Evolutionary conservation across 2,113 vertebrate species (phyloP).

Genomic region (Numenius arquata): DNA sequence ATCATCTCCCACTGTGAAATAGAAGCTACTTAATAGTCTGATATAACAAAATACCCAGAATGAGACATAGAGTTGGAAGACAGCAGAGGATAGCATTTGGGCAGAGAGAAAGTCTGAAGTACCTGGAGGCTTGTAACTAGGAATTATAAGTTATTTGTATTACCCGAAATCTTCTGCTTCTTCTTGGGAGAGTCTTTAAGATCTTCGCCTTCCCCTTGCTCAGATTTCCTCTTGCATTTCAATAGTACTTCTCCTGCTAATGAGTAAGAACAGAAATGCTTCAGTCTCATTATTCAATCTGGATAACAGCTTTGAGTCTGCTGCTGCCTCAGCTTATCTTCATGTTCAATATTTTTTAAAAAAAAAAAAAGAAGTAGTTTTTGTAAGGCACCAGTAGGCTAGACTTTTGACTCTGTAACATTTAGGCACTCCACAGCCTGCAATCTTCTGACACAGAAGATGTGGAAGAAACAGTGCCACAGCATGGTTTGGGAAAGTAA

Average conservation of each 20-base stretch:
- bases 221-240: slow-evolving; percentile 72
- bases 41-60: not conserved
- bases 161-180: slow-evolving; percentile 74
- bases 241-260: slow-evolving; percentile 17
- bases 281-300: not conserved
- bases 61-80: not conserved
- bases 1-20: not conserved
- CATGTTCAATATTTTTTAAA: not conserved
- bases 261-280: slow-evolving; percentile 7
- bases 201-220: slow-evolving; percentile 62
- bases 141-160: not conserved
- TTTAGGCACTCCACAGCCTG: not conserved
- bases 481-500: not conserved
- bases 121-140: not conserved
- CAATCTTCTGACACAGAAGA: not conserved
- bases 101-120: not conserved
- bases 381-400: not conserved
- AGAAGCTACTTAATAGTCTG: not conserved
- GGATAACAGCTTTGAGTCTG: slow-evolving; percentile 7
- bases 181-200: slow-evolving; percentile 70
- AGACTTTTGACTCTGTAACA: not conserved
- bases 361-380: not conserved
- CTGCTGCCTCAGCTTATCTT: not conserved
- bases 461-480: not conserved
- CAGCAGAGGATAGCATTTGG: not conserved